Percentiles rank a stretch among this genome's conserved stretches.
These are phyloP conservation scores for Hemicordylus capensis DNA, from an alignment of 2,113 vertebrate genomes.

Conservation along the genomic window DNA sequence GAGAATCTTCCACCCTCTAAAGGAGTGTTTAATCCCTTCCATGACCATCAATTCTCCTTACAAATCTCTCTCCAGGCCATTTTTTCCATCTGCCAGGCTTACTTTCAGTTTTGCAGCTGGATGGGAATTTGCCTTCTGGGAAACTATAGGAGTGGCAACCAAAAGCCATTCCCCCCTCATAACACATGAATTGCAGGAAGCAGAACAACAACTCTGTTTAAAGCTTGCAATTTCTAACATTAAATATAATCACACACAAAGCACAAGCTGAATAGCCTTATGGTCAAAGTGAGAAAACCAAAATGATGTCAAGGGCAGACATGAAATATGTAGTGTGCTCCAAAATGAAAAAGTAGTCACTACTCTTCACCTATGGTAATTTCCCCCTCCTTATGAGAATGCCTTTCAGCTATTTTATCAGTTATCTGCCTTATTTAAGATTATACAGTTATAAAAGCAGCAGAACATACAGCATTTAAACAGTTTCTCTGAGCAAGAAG, in stretches of 20 bases:
- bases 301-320: constrained; percentile 61
- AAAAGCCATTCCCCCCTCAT: no score
- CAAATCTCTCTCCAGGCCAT: background rate
- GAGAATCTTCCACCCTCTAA: no score
- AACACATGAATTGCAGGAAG: background rate
- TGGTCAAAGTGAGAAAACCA: constrained; percentile 67
- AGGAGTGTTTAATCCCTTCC: background rate
- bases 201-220: background rate
- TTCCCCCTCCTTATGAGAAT: background rate
- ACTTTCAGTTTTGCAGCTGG: background rate
- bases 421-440: constrained; percentile 17
- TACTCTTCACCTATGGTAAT: constrained; percentile 37
- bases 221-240: background rate
- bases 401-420: background rate
- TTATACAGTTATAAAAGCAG: background rate
- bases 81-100: background rate
- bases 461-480: background rate
- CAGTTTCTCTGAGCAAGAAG: background rate
- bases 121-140: background rate
- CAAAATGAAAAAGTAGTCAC: constrained; percentile 31
- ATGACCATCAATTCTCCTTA: background rate
- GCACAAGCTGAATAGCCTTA: constrained; percentile 44
- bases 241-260: background rate
- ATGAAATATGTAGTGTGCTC: constrained; percentile 20
- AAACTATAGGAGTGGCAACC: background rate